Conservation (phyloP, 2,113 vertebrate species). For the Bufo gargarizans region DNA sequence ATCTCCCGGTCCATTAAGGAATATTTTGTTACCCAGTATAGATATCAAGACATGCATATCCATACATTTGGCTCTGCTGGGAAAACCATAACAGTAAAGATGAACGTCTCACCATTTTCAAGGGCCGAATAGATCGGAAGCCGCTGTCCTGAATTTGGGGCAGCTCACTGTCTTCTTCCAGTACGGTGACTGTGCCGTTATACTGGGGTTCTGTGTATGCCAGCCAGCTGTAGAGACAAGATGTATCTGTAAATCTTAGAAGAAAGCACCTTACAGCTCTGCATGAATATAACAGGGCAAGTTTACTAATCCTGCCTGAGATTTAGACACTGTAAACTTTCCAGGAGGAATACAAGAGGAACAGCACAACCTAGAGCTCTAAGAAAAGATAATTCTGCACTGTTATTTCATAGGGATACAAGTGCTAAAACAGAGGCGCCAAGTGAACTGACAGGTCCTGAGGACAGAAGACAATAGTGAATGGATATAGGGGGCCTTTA, state of each 20-base stretch:
- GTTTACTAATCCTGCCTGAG: no score
- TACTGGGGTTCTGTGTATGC: slow-evolving; percentile 79
- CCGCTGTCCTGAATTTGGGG: slow-evolving; percentile 71
- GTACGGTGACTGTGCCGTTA: slow-evolving; percentile 75
- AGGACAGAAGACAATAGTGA: background rate
- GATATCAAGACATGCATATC: background rate
- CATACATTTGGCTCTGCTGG: background rate
- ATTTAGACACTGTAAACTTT: no score
- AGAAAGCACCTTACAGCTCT: no score
- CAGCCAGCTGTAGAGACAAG: slow-evolving; percentile 78
- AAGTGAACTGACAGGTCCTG: background rate
- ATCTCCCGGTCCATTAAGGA: background rate
- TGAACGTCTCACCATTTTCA: slow-evolving; percentile 77
- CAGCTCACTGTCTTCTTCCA: slow-evolving; percentile 71
- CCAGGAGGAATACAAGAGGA: no score
- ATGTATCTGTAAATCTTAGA: background rate
- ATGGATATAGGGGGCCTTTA: background rate
- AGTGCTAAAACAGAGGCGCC: no score
- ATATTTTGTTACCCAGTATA: no score
- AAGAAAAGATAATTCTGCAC: no score
- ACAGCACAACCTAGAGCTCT: no score
- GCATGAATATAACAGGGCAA: no score
- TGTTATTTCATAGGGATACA: no score
- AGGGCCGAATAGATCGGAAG: slow-evolving; percentile 78
- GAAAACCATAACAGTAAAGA: no score